A percentile compares a stretch with the other conserved stretches of the same genome.
Evolutionary conservation across 2,797 vertebrate species (phyloP).

Genomic region (Betta splendens): DNA sequence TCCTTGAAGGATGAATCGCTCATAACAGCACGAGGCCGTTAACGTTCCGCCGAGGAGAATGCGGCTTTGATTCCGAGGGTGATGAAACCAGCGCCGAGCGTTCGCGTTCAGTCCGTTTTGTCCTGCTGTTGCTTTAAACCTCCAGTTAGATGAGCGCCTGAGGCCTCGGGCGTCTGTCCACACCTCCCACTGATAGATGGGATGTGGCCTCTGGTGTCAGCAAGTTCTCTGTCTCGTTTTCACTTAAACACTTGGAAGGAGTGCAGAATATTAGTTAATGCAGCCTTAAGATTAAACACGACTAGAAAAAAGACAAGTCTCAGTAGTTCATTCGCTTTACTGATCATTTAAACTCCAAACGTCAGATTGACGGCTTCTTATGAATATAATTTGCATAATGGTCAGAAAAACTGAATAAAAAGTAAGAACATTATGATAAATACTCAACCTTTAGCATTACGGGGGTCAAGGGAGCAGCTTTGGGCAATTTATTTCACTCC

Average conservation of each 20-base stretch:
- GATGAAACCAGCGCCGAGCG: conserved; percentile 35
- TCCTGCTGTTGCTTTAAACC: no score
- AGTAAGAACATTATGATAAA: background rate
- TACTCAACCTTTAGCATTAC: conserved; percentile 29
- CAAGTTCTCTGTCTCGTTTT: no score
- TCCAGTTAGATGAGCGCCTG: no score
- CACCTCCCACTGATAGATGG: conserved; percentile 37
- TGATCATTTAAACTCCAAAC: background rate
- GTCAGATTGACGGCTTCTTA: background rate
- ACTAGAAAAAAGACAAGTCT: no score
- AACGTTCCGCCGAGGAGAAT: conserved; percentile 20
- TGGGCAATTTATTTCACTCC: conserved; percentile 9
- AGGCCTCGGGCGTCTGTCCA: conserved; percentile 46
- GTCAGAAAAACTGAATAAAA: background rate
- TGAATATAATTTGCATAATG: background rate
- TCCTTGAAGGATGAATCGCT: conserved; percentile 30
- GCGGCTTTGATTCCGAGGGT: conserved; percentile 6
- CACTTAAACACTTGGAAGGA: no score
- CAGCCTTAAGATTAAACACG: no score
- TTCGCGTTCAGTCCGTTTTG: no score
- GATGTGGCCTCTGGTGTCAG: conserved; percentile 9
- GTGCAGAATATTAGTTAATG: no score
- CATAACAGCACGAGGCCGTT: background rate
- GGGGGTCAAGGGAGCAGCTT: conserved; percentile 24
- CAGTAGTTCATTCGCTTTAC: background rate